phyloP scores from a whole-genome alignment of 2,113 vertebrate genomes.

The Heterochromis multidens region DNA sequence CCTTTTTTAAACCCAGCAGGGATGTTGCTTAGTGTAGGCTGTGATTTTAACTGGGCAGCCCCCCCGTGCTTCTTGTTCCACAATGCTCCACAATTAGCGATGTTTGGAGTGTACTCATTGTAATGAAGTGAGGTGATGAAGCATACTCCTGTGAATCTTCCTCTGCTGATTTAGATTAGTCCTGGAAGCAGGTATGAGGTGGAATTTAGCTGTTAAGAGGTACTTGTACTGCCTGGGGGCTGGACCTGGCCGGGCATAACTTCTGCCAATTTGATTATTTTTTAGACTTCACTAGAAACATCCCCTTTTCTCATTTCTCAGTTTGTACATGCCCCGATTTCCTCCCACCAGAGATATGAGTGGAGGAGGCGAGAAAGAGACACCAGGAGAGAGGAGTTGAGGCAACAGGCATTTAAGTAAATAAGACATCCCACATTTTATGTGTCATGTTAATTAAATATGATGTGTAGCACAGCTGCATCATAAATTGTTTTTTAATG shows the following conservation, averaged over 20 bases:
- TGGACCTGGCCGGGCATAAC: background rate
- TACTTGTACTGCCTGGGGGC: background rate
- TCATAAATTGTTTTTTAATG: background rate
- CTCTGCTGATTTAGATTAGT: background rate
- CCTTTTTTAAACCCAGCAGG: background rate
- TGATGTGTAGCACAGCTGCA: background rate
- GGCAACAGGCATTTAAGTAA: background rate
- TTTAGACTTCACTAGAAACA: background rate
- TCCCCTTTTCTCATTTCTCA: background rate
- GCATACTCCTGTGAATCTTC: background rate
- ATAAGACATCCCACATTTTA: background rate
- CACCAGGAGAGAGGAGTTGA: background rate
- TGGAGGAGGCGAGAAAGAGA: background rate
- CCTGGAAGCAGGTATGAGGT: background rate
- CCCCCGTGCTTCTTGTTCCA: background rate
- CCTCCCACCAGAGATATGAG: background rate
- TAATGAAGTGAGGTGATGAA: background rate
- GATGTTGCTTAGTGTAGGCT: background rate
- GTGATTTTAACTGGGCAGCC: background rate
- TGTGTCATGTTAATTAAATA: background rate
- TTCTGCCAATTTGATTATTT: background rate
- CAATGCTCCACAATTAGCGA: background rate
- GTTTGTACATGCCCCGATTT: background rate
- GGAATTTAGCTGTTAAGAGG: background rate
- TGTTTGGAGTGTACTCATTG: background rate